These are phyloP conservation scores for Idaea biselata DNA, from an alignment of 2,888 invertebrate genomes.

Conservation along the genomic window DNA sequence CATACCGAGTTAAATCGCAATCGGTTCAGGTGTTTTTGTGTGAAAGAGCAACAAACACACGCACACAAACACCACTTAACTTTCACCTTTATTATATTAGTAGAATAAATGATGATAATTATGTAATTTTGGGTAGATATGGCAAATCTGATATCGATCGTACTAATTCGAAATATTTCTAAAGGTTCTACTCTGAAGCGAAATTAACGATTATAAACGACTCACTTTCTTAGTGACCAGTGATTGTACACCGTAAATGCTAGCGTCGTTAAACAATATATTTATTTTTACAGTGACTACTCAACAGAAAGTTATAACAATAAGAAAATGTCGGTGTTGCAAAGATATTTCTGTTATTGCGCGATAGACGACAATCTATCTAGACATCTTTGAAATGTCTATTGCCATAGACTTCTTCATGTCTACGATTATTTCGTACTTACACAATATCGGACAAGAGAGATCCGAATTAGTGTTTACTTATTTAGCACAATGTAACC, in stretches of 20 bases:
- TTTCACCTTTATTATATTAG: neutral
- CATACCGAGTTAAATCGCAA: no score
- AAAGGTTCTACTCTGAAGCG: constrained; percentile 5
- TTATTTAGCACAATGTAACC: constrained; percentile 1
- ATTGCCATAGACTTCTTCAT: constrained; percentile 43
- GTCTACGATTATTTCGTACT: constrained; percentile 31
- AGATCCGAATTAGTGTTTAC: constrained; percentile 14
- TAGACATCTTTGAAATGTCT: constrained; percentile 67
- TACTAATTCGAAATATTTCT: neutral
- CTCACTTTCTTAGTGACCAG: neutral
- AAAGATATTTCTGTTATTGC: constrained; percentile 75
- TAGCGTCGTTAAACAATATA: constrained; percentile 69
- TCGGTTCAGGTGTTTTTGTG: no score
- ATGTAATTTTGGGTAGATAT: neutral
- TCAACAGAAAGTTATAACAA: constrained; percentile 75
- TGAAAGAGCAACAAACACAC: no score
- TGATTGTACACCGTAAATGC: constrained; percentile 6
- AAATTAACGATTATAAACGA: constrained; percentile 4
- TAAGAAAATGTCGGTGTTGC: constrained; percentile 73
- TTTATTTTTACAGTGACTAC: constrained; percentile 80
- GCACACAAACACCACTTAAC: no score
- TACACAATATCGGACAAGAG: constrained; percentile 19
- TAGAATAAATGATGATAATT: neutral
- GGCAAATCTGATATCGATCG: neutral
- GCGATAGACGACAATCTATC: constrained; percentile 65